phyloP scores from a whole-genome alignment of 92 coral and sea anemone species.

The Montipora capitata region DNA sequence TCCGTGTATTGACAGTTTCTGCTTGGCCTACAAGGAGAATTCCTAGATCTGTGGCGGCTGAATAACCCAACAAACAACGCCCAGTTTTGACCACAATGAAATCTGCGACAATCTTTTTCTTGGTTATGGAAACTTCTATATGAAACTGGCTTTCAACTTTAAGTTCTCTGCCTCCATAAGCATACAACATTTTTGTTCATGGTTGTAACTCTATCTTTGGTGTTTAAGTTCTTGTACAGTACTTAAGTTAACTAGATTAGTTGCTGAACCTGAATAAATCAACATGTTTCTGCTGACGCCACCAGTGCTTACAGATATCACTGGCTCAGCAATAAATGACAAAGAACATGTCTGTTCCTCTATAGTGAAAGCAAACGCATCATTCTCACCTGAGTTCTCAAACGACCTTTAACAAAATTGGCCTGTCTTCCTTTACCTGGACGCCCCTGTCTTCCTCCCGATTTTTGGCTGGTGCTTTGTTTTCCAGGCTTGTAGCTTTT shows the following conservation, averaged over 20 bases:
- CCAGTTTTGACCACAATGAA: slow-evolving; percentile 71
- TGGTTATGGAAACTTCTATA: slow-evolving; percentile 33
- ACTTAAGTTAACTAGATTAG: slow-evolving; percentile 57
- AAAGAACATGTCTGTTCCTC: slow-evolving; percentile 24
- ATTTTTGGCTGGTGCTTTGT: slow-evolving; percentile 17
- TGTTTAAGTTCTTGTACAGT: slow-evolving; percentile 35
- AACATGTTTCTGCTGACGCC: slow-evolving; percentile 64
- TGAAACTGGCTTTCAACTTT: slow-evolving; percentile 66
- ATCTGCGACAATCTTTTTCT: slow-evolving; percentile 3
- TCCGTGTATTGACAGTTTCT: slow-evolving; percentile 23
- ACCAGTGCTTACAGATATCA: slow-evolving; percentile 67
- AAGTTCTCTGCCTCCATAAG: slow-evolving; percentile 58
- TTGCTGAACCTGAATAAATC: slow-evolving; percentile 80
- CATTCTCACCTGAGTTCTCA: slow-evolving; percentile 10
- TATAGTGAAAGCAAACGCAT: slow-evolving; percentile 12
- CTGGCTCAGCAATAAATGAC: slow-evolving; percentile 35
- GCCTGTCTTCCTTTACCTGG: slow-evolving; percentile 21
- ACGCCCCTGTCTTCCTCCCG: neutral
- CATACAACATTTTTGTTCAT: slow-evolving; percentile 62
- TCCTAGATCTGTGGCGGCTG: slow-evolving; percentile 64
- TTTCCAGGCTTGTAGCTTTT: neutral
- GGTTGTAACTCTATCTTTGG: slow-evolving; percentile 43
- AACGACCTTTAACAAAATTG: neutral
- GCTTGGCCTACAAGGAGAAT: slow-evolving; percentile 64
- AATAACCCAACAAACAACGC: slow-evolving; percentile 74